Conservation (phyloP, 2,113 vertebrate species). For the Oxyura jamaicensis region DNA sequence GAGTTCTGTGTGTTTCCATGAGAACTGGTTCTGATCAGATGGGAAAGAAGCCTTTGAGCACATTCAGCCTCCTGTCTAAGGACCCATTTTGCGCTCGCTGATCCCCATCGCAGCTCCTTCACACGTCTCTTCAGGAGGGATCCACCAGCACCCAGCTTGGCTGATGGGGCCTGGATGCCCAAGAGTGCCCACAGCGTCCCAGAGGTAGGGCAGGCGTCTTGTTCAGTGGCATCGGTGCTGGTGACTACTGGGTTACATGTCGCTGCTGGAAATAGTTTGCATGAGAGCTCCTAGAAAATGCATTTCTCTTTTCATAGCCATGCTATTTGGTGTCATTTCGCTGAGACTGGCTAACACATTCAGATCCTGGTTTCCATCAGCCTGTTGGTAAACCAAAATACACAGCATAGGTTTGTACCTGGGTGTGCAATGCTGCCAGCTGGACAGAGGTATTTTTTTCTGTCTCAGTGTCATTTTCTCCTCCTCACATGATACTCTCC, state of each 20-base stretch:
- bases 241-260: not conserved
- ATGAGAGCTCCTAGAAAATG: not conserved
- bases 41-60: not conserved
- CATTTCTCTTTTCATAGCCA: not conserved
- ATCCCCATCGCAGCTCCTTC: not conserved
- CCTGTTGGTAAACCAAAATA: not conserved
- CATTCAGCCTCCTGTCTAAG: not conserved
- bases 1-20: not conserved
- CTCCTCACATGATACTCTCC: not conserved
- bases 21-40: not conserved
- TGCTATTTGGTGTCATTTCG: not conserved
- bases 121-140: not conserved
- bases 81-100: not conserved
- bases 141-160: rapidly evolving
- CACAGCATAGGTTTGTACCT: not conserved
- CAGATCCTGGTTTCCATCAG: not conserved
- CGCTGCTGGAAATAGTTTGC: not conserved
- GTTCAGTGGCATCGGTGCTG: not conserved
- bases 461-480: not conserved
- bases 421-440: not conserved
- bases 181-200: not conserved
- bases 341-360: not conserved
- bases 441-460: not conserved
- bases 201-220: not conserved
- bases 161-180: not conserved